Percentiles rank a stretch among this genome's conserved stretches.
Evolutionary conservation across 2,888 invertebrate species (phyloP).

Genomic region (Pogonocherus hispidulus): DNA sequence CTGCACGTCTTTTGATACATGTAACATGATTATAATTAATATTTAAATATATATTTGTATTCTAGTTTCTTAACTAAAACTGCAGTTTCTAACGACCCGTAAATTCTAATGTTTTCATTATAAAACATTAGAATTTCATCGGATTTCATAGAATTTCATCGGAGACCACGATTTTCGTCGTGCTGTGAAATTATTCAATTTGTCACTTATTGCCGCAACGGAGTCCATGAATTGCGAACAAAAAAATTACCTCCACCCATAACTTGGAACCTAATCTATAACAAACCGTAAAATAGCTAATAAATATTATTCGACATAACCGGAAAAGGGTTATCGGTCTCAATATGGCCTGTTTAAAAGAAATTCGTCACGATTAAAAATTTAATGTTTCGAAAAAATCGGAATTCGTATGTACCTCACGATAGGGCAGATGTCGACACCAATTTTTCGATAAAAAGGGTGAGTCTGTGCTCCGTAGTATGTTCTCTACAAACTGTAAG

Average conservation of each 20-base stretch:
- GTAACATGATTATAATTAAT: too few species aligned
- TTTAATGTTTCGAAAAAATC: constrained; percentile 60
- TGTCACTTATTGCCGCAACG: background rate
- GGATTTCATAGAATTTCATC: too few species aligned
- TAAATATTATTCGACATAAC: constrained; percentile 57
- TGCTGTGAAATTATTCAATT: too few species aligned
- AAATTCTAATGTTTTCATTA: too few species aligned
- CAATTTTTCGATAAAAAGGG: constrained; percentile 4
- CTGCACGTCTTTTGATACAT: too few species aligned
- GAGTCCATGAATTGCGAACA: constrained; percentile 38
- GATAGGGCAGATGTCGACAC: constrained; percentile 43
- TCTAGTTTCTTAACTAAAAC: too few species aligned
- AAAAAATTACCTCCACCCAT: constrained; percentile 30
- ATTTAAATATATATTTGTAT: too few species aligned
- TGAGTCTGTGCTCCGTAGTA: too few species aligned
- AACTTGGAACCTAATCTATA: constrained; percentile 30
- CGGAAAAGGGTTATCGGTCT: constrained; percentile 51
- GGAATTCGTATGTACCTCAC: constrained; percentile 39
- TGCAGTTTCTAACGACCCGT: too few species aligned
- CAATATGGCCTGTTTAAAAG: constrained; percentile 56
- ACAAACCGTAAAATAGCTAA: constrained; percentile 46
- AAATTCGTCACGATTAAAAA: constrained; percentile 55
- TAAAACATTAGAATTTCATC: too few species aligned
- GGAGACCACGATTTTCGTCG: too few species aligned
- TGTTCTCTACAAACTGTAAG: too few species aligned